Conservation (phyloP, 1,140 invertebrate species). For the Psilanteris sp. region DNA sequence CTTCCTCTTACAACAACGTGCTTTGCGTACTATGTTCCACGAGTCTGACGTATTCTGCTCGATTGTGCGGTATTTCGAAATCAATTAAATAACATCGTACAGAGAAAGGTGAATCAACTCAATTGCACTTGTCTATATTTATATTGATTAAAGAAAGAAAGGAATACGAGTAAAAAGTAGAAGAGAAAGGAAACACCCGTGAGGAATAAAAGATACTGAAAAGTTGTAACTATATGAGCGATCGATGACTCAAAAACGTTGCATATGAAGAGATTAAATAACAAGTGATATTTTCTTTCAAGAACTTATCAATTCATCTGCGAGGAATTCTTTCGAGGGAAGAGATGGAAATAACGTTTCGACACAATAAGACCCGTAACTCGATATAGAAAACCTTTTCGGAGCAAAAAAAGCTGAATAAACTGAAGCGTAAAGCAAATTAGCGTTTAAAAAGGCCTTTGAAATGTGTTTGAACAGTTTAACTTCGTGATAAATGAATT, state of each 20-base stretch:
- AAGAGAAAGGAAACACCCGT: no score
- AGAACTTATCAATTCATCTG: constrained; percentile 4
- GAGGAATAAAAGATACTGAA: no score
- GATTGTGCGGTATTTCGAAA: constrained; percentile 44
- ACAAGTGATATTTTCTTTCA: constrained; percentile 10
- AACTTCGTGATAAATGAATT: neutral
- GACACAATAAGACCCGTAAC: neutral
- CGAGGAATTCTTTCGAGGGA: neutral
- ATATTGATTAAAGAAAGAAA: constrained; percentile 1
- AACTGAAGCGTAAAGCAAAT: neutral
- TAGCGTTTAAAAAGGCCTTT: no score
- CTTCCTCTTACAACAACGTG: constrained; percentile 60
- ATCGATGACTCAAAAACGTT: constrained; percentile 27
- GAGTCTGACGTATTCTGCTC: constrained; percentile 19
- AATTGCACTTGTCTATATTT: constrained; percentile 28
- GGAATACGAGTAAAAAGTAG: no score
- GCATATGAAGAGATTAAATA: constrained; percentile 4
- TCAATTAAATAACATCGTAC: constrained; percentile 44
- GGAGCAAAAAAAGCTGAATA: neutral
- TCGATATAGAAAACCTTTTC: neutral
- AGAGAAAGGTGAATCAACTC: constrained; percentile 50
- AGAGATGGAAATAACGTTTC: neutral
- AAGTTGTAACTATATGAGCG: constrained; percentile 13
- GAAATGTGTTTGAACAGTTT: constrained; percentile 1
- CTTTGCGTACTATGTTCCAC: constrained; percentile 38